Percentiles rank a stretch among this genome's conserved stretches.
Evolutionary conservation across 2,113 vertebrate species (phyloP).

Genomic region (Ancistrus triradiatus): DNA sequence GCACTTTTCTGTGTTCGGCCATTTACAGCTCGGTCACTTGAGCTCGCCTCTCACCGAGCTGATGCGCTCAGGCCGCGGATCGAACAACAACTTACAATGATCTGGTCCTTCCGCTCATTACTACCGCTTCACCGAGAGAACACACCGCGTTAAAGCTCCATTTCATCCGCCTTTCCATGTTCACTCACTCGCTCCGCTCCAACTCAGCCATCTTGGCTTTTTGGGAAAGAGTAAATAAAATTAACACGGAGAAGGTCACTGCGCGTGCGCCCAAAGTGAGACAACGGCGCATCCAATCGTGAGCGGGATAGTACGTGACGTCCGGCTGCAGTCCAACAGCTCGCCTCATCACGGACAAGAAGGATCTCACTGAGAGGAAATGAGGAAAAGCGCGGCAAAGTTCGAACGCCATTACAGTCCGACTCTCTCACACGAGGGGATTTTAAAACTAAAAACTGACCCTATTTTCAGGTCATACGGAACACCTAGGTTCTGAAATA

Average conservation of each 20-base stretch:
- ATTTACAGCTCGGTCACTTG: conserved; percentile 66
- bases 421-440: too few relatives aligned
- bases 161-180: conserved; percentile 57
- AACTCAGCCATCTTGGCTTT: conserved; percentile 77
- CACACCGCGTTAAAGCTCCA: neutral
- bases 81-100: neutral
- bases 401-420: too few relatives aligned
- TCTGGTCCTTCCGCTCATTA: neutral
- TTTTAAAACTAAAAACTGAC: too few relatives aligned
- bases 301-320: too few relatives aligned
- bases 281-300: conserved; percentile 60
- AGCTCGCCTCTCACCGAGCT: neutral
- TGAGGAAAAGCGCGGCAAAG: too few relatives aligned
- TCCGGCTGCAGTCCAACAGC: neutral
- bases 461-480: too few relatives aligned
- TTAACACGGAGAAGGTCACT: conserved; percentile 63
- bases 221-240: conserved; percentile 74
- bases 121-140: conserved; percentile 42
- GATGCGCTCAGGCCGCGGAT: neutral
- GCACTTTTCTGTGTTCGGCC: conserved; percentile 88
- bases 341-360: neutral
- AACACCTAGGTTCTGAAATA: too few relatives aligned
- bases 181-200: conserved; percentile 65
- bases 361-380: too few relatives aligned
- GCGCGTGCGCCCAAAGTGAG: conserved; percentile 67